phyloP scores from a whole-genome alignment of 2,888 invertebrate genomes.

The Seira ritae region DNA sequence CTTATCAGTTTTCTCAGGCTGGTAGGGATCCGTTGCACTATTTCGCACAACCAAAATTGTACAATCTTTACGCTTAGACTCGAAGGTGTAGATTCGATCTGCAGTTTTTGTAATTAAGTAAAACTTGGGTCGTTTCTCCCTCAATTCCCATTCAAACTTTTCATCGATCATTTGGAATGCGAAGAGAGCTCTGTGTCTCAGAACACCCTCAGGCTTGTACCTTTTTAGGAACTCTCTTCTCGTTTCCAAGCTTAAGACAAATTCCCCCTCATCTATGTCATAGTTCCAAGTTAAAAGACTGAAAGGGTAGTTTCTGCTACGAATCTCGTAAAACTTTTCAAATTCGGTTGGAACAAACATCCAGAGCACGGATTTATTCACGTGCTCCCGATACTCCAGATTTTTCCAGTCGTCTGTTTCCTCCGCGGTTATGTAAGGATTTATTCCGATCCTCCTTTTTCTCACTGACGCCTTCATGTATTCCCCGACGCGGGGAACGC shows the following conservation, averaged over 20 bases:
- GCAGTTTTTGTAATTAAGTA: neutral
- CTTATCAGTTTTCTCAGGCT: conserved; percentile 26
- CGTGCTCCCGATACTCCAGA: conserved; percentile 12
- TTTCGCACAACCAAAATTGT: conserved; percentile 28
- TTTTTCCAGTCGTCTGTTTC: conserved; percentile 28
- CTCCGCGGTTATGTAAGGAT: conserved; percentile 35
- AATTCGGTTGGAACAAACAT: conserved; percentile 35
- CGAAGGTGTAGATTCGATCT: conserved; percentile 32
- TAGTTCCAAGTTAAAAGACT: conserved; percentile 31
- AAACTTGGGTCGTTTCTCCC: conserved; percentile 23
- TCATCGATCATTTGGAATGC: conserved; percentile 14
- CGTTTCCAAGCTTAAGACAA: conserved; percentile 27
- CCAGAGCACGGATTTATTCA: conserved; percentile 28
- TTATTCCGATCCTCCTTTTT: neutral
- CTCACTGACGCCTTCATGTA: neutral
- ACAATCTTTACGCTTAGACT: conserved; percentile 14
- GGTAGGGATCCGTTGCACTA: conserved; percentile 10
- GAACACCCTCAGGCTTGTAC: conserved; percentile 8
- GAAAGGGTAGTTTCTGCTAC: conserved; percentile 25
- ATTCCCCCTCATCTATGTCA: conserved; percentile 38
- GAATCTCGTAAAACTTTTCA: conserved; percentile 33
- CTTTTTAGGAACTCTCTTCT: conserved; percentile 17
- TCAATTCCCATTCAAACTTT: conserved; percentile 17
- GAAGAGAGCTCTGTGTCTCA: conserved; percentile 13
- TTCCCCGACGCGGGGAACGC: conserved; percentile 7